These are phyloP conservation scores for Brienomyrus brachyistius DNA, from an alignment of 2,113 vertebrate genomes.

Conservation along the genomic window DNA sequence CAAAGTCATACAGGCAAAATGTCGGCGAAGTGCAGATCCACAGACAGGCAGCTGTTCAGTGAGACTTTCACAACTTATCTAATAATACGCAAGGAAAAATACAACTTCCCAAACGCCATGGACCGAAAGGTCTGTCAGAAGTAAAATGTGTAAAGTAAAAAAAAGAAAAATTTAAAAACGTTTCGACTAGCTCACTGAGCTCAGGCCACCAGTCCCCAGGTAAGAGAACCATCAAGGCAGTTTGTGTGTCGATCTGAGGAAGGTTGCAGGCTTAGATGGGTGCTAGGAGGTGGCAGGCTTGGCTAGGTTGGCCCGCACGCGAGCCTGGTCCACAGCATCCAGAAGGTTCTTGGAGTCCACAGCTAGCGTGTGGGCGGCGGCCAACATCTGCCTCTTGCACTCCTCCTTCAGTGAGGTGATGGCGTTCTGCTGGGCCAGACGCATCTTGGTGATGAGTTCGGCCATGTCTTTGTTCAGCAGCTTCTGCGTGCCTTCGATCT, in stretches of 20 bases:
- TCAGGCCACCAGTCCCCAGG: background rate
- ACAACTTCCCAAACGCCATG: background rate
- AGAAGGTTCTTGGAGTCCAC: conserved; percentile 93
- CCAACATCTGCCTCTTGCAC: conserved; percentile 88
- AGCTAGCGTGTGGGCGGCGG: conserved; percentile 81
- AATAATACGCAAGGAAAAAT: background rate
- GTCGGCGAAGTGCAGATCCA: background rate
- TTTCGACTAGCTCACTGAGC: background rate
- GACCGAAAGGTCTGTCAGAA: background rate
- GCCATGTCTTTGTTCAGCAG: conserved; percentile 92
- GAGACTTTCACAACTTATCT: background rate
- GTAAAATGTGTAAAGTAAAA: background rate
- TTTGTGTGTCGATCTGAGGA: background rate
- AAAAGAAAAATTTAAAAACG: background rate
- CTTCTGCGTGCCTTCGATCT: conserved; percentile 96
- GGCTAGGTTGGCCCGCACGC: conserved; percentile 74
- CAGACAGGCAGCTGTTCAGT: background rate
- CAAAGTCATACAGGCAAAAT: background rate
- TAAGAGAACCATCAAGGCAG: background rate
- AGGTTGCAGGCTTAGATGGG: background rate
- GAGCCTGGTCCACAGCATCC: conserved; percentile 88
- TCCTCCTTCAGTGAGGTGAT: conserved; percentile 84
- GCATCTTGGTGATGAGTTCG: conserved; percentile 90
- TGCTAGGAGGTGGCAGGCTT: conserved; percentile 50
- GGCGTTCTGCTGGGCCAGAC: conserved; percentile 86